Evolutionary conservation across 2,888 invertebrate species (phyloP), one percentile per base, ranked within the genome.

Genomic region (Chirona hameri): DNA sequence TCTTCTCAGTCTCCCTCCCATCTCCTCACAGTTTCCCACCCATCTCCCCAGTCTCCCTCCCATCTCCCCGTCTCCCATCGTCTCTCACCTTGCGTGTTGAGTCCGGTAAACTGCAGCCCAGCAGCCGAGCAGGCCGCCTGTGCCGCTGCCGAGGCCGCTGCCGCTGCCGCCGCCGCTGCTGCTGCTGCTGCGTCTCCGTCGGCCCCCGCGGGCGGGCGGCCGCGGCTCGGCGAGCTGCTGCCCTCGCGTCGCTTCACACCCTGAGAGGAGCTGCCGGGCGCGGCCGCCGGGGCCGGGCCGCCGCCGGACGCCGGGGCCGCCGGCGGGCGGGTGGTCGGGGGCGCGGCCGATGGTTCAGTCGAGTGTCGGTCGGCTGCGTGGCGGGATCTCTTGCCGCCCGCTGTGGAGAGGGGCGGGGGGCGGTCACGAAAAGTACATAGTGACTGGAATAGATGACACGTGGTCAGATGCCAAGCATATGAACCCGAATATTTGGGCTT

Each of bases 201-300:
- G 12, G 15, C n/a, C n/a, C 52, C 9, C 52, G 79, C 79, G n/a
- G 79, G 48, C 79, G 79, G 27, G 0, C 79, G 39, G 76, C 76
- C 76, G 76, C 76, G 21, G 21, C 39, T 12, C 39, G 76, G 52
- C 52, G 79, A 48, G 48, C 52, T 18, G 79, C 48, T 52, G 79
- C 27, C 79, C 27, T 79, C 79, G 27, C 52, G 48, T 24, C 79
- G 79, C 79, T 79, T 79, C 24, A 79, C 79, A n/a, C 79, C 79
- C 48, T 79, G 79, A n/a, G n/a, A n/a, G n/a, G n/a, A n/a, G n/a
- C n/a, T n/a, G n/a, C n/a, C n/a, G n/a, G n/a, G n/a, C n/a, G n/a
- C n/a, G n/a, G n/a, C n/a, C n/a, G n/a, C n/a, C n/a, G n/a, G n/a
- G 48, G 27, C 48, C 12, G 79, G 12, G 79, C 27, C 27, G 79